phyloP scores from a whole-genome alignment of 2,888 invertebrate genomes.

The Cenopis cana region DNA sequence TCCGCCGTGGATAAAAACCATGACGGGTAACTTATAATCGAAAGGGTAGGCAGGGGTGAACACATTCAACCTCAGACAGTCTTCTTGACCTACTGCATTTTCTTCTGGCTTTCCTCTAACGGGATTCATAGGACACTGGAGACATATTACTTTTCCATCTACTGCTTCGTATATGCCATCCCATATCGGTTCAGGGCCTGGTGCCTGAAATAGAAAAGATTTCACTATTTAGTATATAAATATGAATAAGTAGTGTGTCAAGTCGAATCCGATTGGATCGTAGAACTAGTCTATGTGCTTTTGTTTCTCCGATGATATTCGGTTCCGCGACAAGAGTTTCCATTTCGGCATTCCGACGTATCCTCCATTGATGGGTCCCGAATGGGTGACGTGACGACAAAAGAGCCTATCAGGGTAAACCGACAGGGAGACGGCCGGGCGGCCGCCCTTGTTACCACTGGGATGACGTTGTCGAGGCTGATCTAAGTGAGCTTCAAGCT shows the following conservation, averaged over 20 bases:
- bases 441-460: too few relatives aligned
- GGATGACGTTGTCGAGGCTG: too few relatives aligned
- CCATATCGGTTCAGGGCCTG: conserved; percentile 71
- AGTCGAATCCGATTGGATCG: not conserved
- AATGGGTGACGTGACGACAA: too few relatives aligned
- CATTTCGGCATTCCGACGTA: too few relatives aligned
- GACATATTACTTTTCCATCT: conserved; percentile 65
- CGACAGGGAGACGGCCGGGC: too few relatives aligned
- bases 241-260: not conserved
- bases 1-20: conserved; percentile 77
- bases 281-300: too few relatives aligned
- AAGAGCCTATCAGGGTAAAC: too few relatives aligned
- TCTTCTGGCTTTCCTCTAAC: conserved; percentile 46
- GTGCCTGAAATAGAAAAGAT: conserved; percentile 23
- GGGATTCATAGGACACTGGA: conserved; percentile 51
- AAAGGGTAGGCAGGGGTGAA: conserved; percentile 61
- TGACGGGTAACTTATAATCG: conserved; percentile 63
- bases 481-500: too few relatives aligned
- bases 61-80: conserved; percentile 71
- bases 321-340: too few relatives aligned
- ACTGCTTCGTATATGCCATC: conserved; percentile 65
- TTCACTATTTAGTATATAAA: too few relatives aligned
- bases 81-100: conserved; percentile 64
- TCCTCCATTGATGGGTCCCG: too few relatives aligned
- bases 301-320: too few relatives aligned